These are phyloP conservation scores for Oreochromis mossambicus DNA, from an alignment of 2,797 vertebrate genomes.

Conservation along the genomic window DNA sequence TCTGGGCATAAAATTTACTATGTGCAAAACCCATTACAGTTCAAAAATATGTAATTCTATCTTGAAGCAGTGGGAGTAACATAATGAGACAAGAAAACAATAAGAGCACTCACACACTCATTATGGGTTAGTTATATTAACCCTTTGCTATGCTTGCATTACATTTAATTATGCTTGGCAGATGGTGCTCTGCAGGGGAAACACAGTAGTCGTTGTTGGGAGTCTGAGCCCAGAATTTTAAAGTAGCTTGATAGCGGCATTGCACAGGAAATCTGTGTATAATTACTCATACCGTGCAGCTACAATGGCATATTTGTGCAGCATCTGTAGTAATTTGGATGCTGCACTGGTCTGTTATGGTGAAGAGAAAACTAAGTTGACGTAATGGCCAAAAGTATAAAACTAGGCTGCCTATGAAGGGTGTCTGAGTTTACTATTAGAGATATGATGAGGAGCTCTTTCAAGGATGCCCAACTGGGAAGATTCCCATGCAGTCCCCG, in stretches of 20 bases:
- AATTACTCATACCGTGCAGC: not conserved
- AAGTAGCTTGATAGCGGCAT: not conserved
- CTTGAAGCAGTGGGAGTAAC: not conserved
- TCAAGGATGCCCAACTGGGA: not conserved
- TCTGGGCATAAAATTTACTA: not conserved
- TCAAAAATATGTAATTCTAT: not conserved
- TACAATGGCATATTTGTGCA: not conserved
- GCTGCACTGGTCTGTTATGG: not conserved
- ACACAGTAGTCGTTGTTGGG: not conserved
- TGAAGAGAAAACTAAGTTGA: not conserved
- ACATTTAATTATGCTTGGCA: conserved; percentile 9
- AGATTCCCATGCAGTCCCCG: not conserved
- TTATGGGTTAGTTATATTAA: conserved; percentile 24
- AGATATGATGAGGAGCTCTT: not conserved
- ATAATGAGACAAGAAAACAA: conserved; percentile 6
- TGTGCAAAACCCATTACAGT: not conserved
- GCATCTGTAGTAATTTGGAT: not conserved
- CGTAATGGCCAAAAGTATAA: not conserved
- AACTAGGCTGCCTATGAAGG: not conserved
- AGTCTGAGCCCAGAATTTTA: not conserved
- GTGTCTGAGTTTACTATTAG: not conserved
- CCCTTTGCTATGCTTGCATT: not conserved
- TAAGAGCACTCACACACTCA: not conserved
- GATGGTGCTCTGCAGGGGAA: conserved; percentile 22
- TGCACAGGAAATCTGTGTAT: not conserved